These are phyloP conservation scores for Bacillus rossius DNA, from an alignment of 1,140 invertebrate genomes.

Conservation along the genomic window DNA sequence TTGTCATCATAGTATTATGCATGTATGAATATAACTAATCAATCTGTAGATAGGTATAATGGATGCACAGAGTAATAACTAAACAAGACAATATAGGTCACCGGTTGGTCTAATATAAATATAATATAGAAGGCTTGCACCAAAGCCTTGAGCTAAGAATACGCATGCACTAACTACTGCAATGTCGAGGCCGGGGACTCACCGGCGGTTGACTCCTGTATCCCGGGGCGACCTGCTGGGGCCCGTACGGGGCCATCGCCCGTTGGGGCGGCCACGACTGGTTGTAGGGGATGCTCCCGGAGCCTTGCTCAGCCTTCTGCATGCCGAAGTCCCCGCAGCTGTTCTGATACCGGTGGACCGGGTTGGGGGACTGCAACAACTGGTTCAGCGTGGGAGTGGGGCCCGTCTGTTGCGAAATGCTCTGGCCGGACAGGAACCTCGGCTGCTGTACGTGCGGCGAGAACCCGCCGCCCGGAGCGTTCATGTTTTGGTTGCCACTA, in stretches of 20 bases:
- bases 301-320: constrained; percentile 32
- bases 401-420: constrained; percentile 67
- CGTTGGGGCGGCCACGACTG: constrained; percentile 46
- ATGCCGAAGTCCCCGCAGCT: constrained; percentile 43
- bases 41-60: no score
- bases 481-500: constrained; percentile 39
- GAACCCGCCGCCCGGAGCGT: constrained; percentile 29
- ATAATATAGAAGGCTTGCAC: not conserved
- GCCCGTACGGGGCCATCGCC: constrained; percentile 47
- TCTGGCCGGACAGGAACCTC: constrained; percentile 55
- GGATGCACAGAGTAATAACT: no score
- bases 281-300: constrained; percentile 26
- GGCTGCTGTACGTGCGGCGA: constrained; percentile 42
- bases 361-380: constrained; percentile 71
- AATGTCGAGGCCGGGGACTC: no score
- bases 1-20: no score
- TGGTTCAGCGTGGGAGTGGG: constrained; percentile 90
- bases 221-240: constrained; percentile 42
- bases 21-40: no score
- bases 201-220: constrained; percentile 30
- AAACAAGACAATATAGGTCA: no score
- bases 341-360: constrained; percentile 49
- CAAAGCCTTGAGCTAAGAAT: no score
- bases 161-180: no score
- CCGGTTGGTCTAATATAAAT: not conserved